phyloP scores from a whole-genome alignment of 2,888 invertebrate genomes.

The Electrophaes corylata region DNA sequence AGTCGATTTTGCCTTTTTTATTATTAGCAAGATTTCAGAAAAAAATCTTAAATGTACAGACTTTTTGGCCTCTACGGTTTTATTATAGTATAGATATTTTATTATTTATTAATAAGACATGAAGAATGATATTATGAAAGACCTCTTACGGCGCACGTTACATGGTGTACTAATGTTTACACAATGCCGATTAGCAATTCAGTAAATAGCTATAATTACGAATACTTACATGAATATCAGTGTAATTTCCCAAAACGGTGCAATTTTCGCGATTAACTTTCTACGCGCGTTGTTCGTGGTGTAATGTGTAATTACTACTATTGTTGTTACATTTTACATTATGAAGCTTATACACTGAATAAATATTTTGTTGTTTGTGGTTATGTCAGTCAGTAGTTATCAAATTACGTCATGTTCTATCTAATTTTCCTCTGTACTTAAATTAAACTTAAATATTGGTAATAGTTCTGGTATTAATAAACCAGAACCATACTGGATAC shows the following conservation, averaged over 20 bases:
- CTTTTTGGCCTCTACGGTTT: too few relatives aligned
- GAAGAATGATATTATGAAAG: too few relatives aligned
- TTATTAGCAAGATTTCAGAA: too few relatives aligned
- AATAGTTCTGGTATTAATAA: too few relatives aligned
- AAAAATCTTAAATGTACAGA: too few relatives aligned
- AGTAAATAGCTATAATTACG: conserved; percentile 48
- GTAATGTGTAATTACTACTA: conserved; percentile 42
- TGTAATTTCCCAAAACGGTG: conserved; percentile 50
- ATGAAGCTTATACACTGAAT: not conserved
- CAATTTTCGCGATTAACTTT: conserved; percentile 64
- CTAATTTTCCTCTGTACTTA: not conserved
- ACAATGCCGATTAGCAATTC: conserved; percentile 34
- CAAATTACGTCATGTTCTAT: not conserved
- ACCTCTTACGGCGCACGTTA: conserved; percentile 4
- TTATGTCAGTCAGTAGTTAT: not conserved
- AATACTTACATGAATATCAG: conserved; percentile 39
- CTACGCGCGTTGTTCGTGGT: conserved; percentile 42
- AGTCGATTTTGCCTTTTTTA: too few relatives aligned
- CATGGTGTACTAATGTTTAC: conserved; percentile 25
- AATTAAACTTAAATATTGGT: too few relatives aligned
- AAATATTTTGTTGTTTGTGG: not conserved
- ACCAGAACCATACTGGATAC: too few relatives aligned
- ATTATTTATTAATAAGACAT: too few relatives aligned
- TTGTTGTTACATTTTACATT: conserved; percentile 25
- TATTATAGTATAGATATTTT: too few relatives aligned